Conservation (phyloP, 2,888 invertebrate genomes). For the Catocala nupta region DNA sequence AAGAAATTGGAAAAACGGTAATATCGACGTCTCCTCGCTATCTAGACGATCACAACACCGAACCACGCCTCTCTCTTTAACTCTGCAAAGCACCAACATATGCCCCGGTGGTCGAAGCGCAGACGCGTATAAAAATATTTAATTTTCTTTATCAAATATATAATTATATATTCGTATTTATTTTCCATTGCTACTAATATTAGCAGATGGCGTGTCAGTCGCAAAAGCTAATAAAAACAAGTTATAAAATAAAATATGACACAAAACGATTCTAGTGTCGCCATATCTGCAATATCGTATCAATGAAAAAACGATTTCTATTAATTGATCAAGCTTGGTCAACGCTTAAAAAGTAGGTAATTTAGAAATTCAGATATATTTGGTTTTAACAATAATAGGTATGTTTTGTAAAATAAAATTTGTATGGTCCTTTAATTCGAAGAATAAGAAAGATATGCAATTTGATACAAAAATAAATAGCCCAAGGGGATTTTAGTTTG, state of each 20-base stretch:
- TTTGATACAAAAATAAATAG: constrained; percentile 60
- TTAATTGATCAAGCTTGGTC: constrained; percentile 53
- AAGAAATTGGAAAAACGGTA: constrained; percentile 18
- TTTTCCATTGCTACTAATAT: constrained; percentile 12
- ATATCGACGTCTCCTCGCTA: constrained; percentile 45
- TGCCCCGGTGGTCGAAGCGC: constrained; percentile 80
- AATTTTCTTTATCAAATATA: constrained; percentile 51
- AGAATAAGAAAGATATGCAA: constrained; percentile 47
- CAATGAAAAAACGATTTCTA: constrained; percentile 32
- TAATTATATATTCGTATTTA: constrained; percentile 32
- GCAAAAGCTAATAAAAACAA: constrained; percentile 7
- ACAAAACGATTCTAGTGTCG: constrained; percentile 5
- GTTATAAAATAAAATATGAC: constrained; percentile 9
- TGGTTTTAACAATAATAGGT: constrained; percentile 39
- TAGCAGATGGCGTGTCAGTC: constrained; percentile 6
- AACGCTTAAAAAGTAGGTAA: constrained; percentile 46
- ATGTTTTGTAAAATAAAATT: constrained; percentile 52
- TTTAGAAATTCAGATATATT: constrained; percentile 46
- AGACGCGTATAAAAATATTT: constrained; percentile 57
- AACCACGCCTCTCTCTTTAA: constrained; percentile 61
- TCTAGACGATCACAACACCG: constrained; percentile 70
- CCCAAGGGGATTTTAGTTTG: constrained; percentile 46
- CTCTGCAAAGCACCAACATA: constrained; percentile 81
- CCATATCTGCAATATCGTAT: constrained; percentile 31
- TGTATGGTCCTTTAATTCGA: constrained; percentile 49